Base-by-base conservation (phyloP, 2,797 vertebrate species). In the Anabacerthia variegaticeps region DNA sequence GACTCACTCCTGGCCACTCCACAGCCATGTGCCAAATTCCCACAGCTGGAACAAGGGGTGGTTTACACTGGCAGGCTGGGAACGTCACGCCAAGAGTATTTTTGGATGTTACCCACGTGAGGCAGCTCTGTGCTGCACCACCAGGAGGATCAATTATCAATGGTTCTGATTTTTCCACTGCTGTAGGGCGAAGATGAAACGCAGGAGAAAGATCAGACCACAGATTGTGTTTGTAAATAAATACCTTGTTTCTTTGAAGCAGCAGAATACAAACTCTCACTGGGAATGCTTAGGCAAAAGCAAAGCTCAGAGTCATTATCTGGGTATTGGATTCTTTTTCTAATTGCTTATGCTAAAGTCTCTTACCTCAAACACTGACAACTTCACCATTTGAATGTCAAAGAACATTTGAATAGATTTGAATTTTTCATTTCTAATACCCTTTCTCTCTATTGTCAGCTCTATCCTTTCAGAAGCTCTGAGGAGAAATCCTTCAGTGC, bases 371-470 rank as follows among this genome's bases (percentile, higher is more conserved):
- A 90, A 91, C 67, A 84, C 43, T 95, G 95, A 93, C 74, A 89
- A 22, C 54, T 76, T 89, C 80, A 44, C 69, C 39, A 94, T 95
- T 86, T 95, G 88, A 92, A 95, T 92, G 63, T 91, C 82, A 94
- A 95, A 92, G 88, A 94, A 95, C 28, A 88, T 89, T 88, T 95
- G 55, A 90, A 95, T 87, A 93, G 43, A 65, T 75, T 54, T 89
- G 54, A 95, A 71, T 93, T 95, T 88, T 88, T 94, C 61, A 55
- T 93, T 94, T 94, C 81, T 92, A 96, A 96, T 92, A 69, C 49
- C 37, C 20, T 93, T 92, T 85, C 28, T 80, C 19, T 89, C 80
- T 88, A 92, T 89, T 92, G 85, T 95, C 92, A 74, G 36, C 21
- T 76, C 68, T 68, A 89, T 67, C 54, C 55, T 77, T 91, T 96